Percentiles rank a stretch among this genome's conserved stretches.
phyloP scores from a whole-genome alignment of 2,888 invertebrate genomes.

The Aethes cnicana region DNA sequence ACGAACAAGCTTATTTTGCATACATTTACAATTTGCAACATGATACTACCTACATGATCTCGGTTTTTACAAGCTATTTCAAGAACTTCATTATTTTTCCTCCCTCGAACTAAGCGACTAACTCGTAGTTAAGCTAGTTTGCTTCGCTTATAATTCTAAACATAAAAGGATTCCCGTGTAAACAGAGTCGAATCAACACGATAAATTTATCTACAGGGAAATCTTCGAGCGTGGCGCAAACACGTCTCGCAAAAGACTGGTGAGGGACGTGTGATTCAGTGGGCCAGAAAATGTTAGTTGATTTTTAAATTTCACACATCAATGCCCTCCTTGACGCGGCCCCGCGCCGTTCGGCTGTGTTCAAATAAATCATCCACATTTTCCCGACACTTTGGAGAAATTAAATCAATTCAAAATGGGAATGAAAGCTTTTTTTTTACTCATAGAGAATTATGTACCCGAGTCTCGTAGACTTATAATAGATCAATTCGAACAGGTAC shows the following conservation, averaged over 20 bases:
- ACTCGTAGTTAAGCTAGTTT: constrained; percentile 12
- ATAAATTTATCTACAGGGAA: constrained; percentile 72
- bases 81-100: constrained; percentile 26
- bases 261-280: constrained; percentile 71
- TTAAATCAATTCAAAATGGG: too few species aligned
- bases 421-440: too few species aligned
- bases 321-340: constrained; percentile 59
- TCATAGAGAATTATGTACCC: too few species aligned
- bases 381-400: constrained; percentile 13
- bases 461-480: too few species aligned
- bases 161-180: constrained; percentile 67
- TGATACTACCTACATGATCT: constrained; percentile 18
- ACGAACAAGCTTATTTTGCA: constrained; percentile 21
- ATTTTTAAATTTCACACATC: constrained; percentile 79
- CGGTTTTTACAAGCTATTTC: constrained; percentile 16
- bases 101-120: constrained; percentile 22
- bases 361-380: constrained; percentile 26
- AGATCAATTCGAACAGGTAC: too few species aligned
- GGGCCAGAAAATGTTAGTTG: constrained; percentile 79
- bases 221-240: constrained; percentile 69
- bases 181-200: constrained; percentile 75
- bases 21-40: constrained; percentile 29
- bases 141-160: constrained; percentile 39
- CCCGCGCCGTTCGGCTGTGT: constrained; percentile 28
- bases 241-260: constrained; percentile 68